phyloP scores from a whole-genome alignment of 2,888 invertebrate genomes.

The Polydrusus tereticollis region DNA sequence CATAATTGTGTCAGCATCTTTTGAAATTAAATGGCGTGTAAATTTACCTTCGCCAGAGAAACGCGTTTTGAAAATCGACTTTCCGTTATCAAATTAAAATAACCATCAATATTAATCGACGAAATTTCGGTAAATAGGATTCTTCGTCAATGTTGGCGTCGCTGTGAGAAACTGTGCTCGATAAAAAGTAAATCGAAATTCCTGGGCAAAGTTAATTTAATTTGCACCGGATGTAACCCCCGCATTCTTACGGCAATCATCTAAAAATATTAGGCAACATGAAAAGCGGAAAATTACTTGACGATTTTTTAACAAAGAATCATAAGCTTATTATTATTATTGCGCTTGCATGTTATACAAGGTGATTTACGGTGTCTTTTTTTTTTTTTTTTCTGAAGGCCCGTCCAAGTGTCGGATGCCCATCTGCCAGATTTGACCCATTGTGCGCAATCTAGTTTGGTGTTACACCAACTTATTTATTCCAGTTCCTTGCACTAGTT shows the following conservation, averaged over 20 bases:
- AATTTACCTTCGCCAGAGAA: neutral
- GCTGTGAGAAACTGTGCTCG: neutral
- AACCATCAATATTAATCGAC: constrained; percentile 17
- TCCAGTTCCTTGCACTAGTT: no score
- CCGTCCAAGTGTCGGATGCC: no score
- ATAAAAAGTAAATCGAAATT: constrained; percentile 38
- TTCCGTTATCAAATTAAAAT: constrained; percentile 4
- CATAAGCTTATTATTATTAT: neutral
- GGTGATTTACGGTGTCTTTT: no score
- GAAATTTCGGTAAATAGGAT: constrained; percentile 8
- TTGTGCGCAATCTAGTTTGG: no score
- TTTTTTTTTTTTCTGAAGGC: no score
- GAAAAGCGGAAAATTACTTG: neutral
- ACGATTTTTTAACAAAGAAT: neutral
- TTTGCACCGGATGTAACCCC: constrained; percentile 18
- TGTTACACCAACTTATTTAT: no score
- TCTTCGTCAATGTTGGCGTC: neutral
- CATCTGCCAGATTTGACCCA: no score
- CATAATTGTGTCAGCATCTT: no score
- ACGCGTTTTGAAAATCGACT: neutral
- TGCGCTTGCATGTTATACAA: neutral
- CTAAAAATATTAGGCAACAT: neutral
- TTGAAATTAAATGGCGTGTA: no score
- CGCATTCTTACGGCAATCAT: neutral
- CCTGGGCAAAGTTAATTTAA: constrained; percentile 22